These are phyloP conservation scores for Sturmia bella DNA, from an alignment of 2,888 invertebrate genomes.

Conservation along the genomic window DNA sequence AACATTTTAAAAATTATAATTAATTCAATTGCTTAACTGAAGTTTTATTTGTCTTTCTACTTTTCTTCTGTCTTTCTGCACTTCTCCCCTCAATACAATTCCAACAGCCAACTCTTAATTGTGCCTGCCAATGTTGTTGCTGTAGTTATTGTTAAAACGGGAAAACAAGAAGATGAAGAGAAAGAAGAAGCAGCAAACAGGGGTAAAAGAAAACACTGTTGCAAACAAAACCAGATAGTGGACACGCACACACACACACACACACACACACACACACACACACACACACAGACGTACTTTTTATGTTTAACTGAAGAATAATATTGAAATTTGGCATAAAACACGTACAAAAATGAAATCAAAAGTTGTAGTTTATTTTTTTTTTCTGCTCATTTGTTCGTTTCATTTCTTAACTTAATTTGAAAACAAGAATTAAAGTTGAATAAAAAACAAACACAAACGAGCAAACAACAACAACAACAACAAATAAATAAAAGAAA, in stretches of 20 bases:
- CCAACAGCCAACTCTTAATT: conserved; percentile 3
- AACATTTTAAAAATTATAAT: conserved; percentile 54
- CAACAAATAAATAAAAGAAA: neutral
- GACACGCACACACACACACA: neutral
- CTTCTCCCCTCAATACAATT: neutral
- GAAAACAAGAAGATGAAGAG: neutral
- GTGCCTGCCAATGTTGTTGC: conserved; percentile 47
- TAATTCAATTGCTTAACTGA: conserved; percentile 58
- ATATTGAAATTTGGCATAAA: conserved; percentile 64
- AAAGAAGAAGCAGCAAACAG: neutral
- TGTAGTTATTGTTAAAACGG: neutral
- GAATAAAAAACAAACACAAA: conserved; percentile 5
- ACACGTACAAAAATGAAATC: conserved; percentile 68
- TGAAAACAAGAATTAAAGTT: conserved; percentile 58
- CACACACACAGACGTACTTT: neutral
- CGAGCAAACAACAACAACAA: too few species aligned
- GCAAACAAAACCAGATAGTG: conserved; percentile 4
- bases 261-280: neutral
- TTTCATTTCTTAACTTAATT: conserved; percentile 39
- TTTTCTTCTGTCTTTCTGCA: neutral
- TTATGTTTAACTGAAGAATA: conserved; percentile 20
- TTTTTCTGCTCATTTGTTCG: conserved; percentile 20
- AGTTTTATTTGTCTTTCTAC: conserved; percentile 42
- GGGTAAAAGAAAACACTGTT: conserved; percentile 21
- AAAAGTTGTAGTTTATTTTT: conserved; percentile 52